phyloP scores from a whole-genome alignment of 2,113 vertebrate species.

The Theristicus caerulescens region DNA sequence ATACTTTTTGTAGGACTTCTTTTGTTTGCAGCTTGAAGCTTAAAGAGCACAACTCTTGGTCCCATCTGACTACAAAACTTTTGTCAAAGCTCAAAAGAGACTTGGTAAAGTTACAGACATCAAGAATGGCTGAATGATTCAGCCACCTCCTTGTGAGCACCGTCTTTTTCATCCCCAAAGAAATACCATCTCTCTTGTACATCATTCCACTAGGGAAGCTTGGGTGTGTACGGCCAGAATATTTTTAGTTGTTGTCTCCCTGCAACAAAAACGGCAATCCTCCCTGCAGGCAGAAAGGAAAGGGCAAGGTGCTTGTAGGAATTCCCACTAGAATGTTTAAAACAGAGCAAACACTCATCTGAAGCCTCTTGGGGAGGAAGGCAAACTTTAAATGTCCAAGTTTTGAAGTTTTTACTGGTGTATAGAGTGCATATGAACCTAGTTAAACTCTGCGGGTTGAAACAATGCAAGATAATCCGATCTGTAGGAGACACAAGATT shows the following conservation, averaged over 20 bases:
- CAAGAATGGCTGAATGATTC: background rate
- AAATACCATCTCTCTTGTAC: slow-evolving; percentile 17
- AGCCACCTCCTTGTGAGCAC: background rate
- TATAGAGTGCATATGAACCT: background rate
- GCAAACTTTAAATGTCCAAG: background rate
- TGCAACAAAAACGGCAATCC: background rate
- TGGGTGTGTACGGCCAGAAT: background rate
- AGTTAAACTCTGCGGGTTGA: slow-evolving; percentile 25
- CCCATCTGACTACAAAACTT: background rate
- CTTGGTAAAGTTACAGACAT: background rate
- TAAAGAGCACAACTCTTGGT: background rate
- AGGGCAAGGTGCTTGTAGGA: slow-evolving; percentile 36
- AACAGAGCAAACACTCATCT: background rate
- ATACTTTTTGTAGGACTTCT: background rate
- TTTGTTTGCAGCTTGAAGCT: background rate
- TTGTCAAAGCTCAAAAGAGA: background rate
- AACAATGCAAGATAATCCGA: background rate
- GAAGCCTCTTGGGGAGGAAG: background rate
- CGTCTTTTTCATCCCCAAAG: background rate
- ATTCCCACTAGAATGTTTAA: slow-evolving; percentile 15
- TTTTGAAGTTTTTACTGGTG: background rate
- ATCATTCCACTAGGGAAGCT: background rate
- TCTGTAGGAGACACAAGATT: background rate
- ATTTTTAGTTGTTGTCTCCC: background rate
- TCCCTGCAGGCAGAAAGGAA: slow-evolving; percentile 26